Evolutionary conservation across 2,113 vertebrate species (phyloP), one percentile per base, ranked within the genome.

Genomic region (Todiramphus saurophagus): DNA sequence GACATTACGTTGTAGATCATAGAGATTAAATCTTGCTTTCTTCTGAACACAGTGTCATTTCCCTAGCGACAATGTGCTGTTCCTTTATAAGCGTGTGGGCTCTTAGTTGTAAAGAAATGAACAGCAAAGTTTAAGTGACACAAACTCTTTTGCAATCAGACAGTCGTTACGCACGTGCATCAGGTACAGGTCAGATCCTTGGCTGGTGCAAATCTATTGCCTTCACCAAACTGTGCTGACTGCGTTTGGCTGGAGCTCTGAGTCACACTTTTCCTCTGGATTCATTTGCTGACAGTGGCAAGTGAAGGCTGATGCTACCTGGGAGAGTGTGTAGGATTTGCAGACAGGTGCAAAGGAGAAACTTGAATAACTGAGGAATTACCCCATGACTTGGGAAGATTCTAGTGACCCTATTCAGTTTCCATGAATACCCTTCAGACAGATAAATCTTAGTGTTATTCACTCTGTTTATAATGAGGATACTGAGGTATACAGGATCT

Each of bases 11-110:
- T 82, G 58, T 23, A 84, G 69, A 79, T 73, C 5, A 9, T 8
- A 35, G 31, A 92, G 84, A 94, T 84, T 89, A 89, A 94, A 85
- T 63, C 51, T 76, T 87, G 83, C 69, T 87, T 89, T 77, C 72
- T 25, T 73, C 43, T 23, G 55, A 85, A 37, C 44, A 21, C 19
- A 16, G 28, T 59, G 74, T 72, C 12, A 50, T 82, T 95, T 85
- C 80, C 46, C 68, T 77, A 51, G 72, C 2, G 12, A 67, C 46
- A 70, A 5, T 39, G 46, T 60, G 35, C 51, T 70, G 2, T 63
- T 78, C 16, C 51, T 88, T 50, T 35, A 4, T 31, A 72, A 82
- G 79, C 31, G 13, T 7, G 17, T 39, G 60, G 59, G 30, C 24
- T 82, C 27, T 63, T 9, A 2, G 3, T 27, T 81, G 18, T 19